A percentile compares a stretch with the other conserved stretches of the same genome.
These are phyloP conservation scores for Antennarius maculatus DNA, from an alignment of 2,797 vertebrate genomes.

Conservation along the genomic window DNA sequence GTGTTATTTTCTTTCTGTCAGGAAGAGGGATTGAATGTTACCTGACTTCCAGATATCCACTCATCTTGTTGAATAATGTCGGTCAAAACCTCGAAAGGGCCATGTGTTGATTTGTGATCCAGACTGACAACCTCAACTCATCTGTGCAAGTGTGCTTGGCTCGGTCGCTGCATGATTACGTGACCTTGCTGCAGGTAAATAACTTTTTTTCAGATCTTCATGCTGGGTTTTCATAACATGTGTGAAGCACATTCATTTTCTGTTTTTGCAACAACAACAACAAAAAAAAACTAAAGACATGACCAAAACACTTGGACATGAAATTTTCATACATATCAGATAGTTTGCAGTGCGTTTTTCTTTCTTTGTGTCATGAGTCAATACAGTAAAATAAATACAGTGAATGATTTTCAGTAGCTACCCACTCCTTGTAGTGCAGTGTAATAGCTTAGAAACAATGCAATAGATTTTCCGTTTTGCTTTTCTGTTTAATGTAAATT, in stretches of 20 bases:
- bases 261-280: conserved; percentile 23
- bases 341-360: conserved; percentile 76
- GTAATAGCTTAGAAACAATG: conserved; percentile 75
- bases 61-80: conserved; percentile 48
- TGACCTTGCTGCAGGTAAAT: conserved; percentile 71
- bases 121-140: conserved; percentile 69
- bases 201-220: conserved; percentile 61
- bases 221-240: conserved; percentile 41
- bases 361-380: conserved; percentile 75
- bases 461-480: conserved; percentile 69
- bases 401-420: conserved; percentile 76
- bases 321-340: conserved; percentile 70
- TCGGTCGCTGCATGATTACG: conserved; percentile 76
- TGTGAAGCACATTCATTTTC: conserved; percentile 52
- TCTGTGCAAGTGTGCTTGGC: conserved; percentile 68
- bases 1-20: conserved; percentile 24
- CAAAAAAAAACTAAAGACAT: conserved; percentile 37
- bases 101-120: conserved; percentile 72
- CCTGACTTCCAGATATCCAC: conserved; percentile 53
- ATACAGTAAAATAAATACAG: conserved; percentile 69
- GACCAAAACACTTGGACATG: conserved; percentile 45
- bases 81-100: conserved; percentile 32
- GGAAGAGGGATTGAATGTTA: conserved; percentile 32
- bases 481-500: conserved; percentile 73
- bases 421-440: conserved; percentile 76